Evolutionary conservation across 2,888 invertebrate species (phyloP).

Genomic region (Morpho deidamia): DNA sequence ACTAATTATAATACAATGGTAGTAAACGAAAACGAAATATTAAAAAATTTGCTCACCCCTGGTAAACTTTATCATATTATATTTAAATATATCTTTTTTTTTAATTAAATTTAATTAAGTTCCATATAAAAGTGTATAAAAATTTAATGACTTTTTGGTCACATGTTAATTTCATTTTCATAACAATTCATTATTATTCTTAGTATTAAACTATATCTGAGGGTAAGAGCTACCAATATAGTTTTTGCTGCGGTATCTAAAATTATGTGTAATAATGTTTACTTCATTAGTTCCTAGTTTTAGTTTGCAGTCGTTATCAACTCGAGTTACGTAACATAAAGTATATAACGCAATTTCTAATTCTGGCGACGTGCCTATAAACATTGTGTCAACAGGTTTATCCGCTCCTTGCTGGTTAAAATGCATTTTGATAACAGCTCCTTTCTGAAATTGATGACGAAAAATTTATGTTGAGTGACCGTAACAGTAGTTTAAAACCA

Average conservation of each 20-base stretch:
- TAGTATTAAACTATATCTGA: conserved; percentile 78
- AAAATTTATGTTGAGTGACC: too few relatives aligned
- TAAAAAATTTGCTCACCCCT: too few relatives aligned
- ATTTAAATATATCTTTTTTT: too few relatives aligned
- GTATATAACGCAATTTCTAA: conserved; percentile 94
- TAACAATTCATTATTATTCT: too few relatives aligned
- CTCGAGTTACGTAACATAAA: conserved; percentile 88
- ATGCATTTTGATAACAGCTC: conserved; percentile 84
- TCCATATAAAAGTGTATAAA: too few relatives aligned
- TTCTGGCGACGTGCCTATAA: conserved; percentile 93
- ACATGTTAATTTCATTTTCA: too few relatives aligned
- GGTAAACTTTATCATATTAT: too few relatives aligned
- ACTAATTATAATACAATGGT: too few relatives aligned
- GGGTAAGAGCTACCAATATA: conserved; percentile 90
- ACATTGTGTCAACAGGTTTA: conserved; percentile 88
- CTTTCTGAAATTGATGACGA: conserved; percentile 80
- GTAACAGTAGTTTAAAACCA: too few relatives aligned
- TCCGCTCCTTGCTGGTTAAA: conserved; percentile 83
- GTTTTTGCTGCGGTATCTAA: conserved; percentile 86
- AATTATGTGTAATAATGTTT: conserved; percentile 85
- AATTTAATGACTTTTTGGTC: too few relatives aligned
- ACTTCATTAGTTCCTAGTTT: conserved; percentile 84
- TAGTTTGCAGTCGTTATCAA: conserved; percentile 85
- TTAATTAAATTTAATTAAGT: too few relatives aligned
- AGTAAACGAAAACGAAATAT: too few relatives aligned